Percentiles rank a stretch among this genome's conserved stretches.
Conservation (phyloP, 2,113 vertebrate species). For the Crotophaga sulcirostris region DNA sequence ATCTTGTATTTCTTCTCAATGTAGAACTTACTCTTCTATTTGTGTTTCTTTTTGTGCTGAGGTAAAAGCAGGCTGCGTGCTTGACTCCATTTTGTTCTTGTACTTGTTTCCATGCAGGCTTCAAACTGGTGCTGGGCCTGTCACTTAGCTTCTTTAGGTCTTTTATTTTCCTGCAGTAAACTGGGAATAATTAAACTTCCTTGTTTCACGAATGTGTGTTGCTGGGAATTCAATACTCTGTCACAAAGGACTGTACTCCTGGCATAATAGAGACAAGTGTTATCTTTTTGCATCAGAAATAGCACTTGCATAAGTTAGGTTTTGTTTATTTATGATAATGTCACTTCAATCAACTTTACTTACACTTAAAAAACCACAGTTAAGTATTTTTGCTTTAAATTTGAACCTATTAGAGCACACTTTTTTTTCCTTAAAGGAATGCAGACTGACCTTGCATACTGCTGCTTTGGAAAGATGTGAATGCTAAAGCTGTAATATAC, state of each 20-base stretch:
- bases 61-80: background rate
- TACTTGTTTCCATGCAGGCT: background rate
- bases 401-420: background rate
- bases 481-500: background rate
- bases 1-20: background rate
- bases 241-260: background rate
- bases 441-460: background rate
- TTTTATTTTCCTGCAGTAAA: background rate
- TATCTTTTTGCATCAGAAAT: background rate
- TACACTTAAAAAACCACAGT: background rate
- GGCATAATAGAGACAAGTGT: background rate
- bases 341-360: background rate
- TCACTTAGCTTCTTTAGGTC: background rate
- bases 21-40: background rate
- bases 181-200: background rate
- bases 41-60: background rate
- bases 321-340: background rate
- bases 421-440: background rate
- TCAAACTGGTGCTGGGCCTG: background rate
- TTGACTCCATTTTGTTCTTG: background rate
- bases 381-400: conserved; percentile 4
- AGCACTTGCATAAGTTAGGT: background rate
- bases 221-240: background rate
- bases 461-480: conserved; percentile 42
- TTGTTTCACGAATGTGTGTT: accelerated